Base-by-base conservation (phyloP, 2,113 vertebrate species). In the Limnothrissa miodon region DNA sequence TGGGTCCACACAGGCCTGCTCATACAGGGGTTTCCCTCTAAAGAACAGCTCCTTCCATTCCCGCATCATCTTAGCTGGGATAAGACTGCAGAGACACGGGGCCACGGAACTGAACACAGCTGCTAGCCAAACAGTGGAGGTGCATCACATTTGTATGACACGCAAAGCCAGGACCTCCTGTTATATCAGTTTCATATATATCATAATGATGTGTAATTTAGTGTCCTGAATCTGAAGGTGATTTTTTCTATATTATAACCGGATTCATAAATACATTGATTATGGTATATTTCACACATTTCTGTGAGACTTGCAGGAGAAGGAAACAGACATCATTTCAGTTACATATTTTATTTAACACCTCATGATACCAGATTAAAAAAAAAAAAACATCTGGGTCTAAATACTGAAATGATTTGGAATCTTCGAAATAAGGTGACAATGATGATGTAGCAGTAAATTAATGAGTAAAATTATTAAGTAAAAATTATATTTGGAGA, bases 1-100 rank as follows among this genome's bases (percentile, higher is more conserved):
- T 10, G 84, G 39, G 11, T 92, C 90, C 84, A 92, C 19, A 33
- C 88, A 90, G 7, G 89, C 83, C 91, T 92, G 90, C 25, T 96
- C 93, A 86, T 98, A 98, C 53, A 99, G 91, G 45, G 96, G 96
- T 79, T 95, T 91, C 82, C 94, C 96, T 29, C 86, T 89, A 46
- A 95, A 87, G 91, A 97, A 95, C 19, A 97, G 81, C 84, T 97
- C 96, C 92, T 96, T 98, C 98, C 98, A 99, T 84, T 96, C 96
- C 83, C 87, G 87, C 92, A 96, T 94, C 90, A 95, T 15, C 89
- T 97, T 98, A 44, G 66, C 46, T 78, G 98, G 97, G 91, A 98
- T 95, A 85, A 89, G 82, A 88, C 98, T 99, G 87, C 33, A 89
- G 21, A 56, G 86, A 83, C 79, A 86, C 62, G 29, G 25, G 11